A percentile compares a stretch with the other conserved stretches of the same genome.
These are phyloP conservation scores for Halocaridina rubra DNA, from an alignment of 2,888 invertebrate species.

Conservation along the genomic window DNA sequence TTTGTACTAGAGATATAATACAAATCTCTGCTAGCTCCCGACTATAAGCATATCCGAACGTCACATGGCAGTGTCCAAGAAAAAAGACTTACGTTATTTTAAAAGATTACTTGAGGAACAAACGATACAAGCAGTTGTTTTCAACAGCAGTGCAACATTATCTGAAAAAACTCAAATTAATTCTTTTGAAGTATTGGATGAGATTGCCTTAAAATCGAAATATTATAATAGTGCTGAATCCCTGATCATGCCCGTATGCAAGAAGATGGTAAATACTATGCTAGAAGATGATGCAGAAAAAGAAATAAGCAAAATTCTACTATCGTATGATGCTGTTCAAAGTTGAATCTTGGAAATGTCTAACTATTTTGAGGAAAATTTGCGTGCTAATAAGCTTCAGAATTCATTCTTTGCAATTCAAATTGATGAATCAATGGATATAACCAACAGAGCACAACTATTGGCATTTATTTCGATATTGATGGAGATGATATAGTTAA, in stretches of 20 bases:
- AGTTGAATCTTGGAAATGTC: background rate
- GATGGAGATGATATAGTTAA: background rate
- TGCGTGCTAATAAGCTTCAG: background rate
- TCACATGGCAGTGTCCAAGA: background rate
- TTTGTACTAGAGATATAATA: too few species aligned
- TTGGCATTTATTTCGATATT: slow-evolving; percentile 20
- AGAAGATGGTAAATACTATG: too few species aligned
- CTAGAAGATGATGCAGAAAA: too few species aligned
- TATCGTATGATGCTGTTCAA: background rate
- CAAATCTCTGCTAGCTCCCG: too few species aligned
- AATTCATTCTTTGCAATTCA: slow-evolving; percentile 8
- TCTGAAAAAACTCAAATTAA: background rate
- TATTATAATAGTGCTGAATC: too few species aligned
- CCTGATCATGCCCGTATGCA: too few species aligned
- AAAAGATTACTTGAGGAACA: background rate
- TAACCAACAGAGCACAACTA: background rate
- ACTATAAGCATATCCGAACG: background rate
- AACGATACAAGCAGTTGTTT: background rate
- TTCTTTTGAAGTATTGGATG: too few species aligned
- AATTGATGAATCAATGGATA: slow-evolving; percentile 12
- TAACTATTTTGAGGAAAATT: background rate
- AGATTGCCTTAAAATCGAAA: too few species aligned
- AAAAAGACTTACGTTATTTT: background rate
- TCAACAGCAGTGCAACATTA: too few species aligned
- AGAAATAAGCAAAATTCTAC: too few species aligned